Evolutionary conservation across 1,140 invertebrate species (phyloP).

Genomic region (Riptortus pedestris): DNA sequence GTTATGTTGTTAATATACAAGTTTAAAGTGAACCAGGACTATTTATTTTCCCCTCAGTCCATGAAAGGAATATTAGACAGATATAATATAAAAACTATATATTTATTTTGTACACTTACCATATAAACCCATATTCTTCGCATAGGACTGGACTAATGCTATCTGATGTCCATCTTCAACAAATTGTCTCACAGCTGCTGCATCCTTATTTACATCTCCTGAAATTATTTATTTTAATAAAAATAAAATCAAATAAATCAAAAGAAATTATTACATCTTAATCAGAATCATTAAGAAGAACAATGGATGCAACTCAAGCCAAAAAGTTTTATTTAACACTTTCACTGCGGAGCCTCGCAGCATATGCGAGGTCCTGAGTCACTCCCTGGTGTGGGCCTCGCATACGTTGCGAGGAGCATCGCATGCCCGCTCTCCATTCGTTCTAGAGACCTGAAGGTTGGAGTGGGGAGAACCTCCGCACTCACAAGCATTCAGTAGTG

Average conservation of each 20-base stretch:
- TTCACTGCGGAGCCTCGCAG: too few relatives aligned
- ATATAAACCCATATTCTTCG: slow-evolving; percentile 97
- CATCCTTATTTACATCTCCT: slow-evolving; percentile 80
- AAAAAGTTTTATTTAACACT: too few relatives aligned
- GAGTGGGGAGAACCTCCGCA: too few relatives aligned
- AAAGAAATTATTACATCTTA: background rate
- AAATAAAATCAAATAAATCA: background rate
- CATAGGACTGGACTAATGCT: slow-evolving; percentile 87
- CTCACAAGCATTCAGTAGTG: too few relatives aligned
- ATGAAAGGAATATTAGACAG: background rate
- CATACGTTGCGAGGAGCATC: too few relatives aligned
- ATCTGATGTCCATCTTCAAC: slow-evolving; percentile 87
- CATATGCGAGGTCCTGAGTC: too few relatives aligned
- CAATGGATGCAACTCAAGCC: background rate
- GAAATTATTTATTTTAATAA: slow-evolving; percentile 40
- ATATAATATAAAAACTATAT: background rate
- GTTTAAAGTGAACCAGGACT: too few relatives aligned
- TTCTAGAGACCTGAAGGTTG: too few relatives aligned
- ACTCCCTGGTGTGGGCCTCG: too few relatives aligned
- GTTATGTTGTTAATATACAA: too few relatives aligned
- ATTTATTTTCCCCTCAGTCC: too few relatives aligned
- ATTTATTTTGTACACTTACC: slow-evolving; percentile 40
- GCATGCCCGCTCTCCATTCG: too few relatives aligned
- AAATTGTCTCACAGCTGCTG: slow-evolving; percentile 80
- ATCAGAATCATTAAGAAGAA: background rate